phyloP scores from a whole-genome alignment of 2,888 invertebrate genomes.

The Xylophagus ater region DNA sequence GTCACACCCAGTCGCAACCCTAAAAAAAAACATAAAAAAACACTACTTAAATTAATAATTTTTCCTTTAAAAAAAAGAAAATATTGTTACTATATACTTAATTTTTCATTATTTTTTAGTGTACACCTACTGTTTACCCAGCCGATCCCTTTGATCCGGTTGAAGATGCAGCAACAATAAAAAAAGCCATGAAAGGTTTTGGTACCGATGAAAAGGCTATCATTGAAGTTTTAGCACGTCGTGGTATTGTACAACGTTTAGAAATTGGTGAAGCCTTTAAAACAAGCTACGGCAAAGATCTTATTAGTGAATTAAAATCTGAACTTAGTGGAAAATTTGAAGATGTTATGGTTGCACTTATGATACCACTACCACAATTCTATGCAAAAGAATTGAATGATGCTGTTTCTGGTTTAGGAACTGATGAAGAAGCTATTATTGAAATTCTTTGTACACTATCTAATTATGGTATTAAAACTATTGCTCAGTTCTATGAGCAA shows the following conservation, averaged over 20 bases:
- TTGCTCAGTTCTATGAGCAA: conserved; percentile 72
- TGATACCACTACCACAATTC: conserved; percentile 82
- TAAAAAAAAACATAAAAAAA: no score
- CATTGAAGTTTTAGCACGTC: conserved; percentile 76
- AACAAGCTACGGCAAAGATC: conserved; percentile 80
- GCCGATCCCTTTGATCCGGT: conserved; percentile 77
- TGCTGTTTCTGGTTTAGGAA: conserved; percentile 77
- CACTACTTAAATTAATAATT: no score
- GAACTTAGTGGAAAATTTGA: conserved; percentile 84
- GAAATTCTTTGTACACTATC: conserved; percentile 87
- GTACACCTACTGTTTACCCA: conserved; percentile 79
- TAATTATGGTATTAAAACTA: conserved; percentile 79
- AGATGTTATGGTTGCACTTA: conserved; percentile 77
- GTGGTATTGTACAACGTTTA: conserved; percentile 82
- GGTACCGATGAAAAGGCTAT: conserved; percentile 88
- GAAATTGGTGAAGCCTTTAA: conserved; percentile 87
- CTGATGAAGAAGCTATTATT: conserved; percentile 82
- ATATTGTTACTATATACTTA: no score
- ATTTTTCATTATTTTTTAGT: no score
- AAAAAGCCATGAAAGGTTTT: conserved; percentile 88
- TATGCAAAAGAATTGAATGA: conserved; percentile 83
- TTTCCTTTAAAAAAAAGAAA: no score
- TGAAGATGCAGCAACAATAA: conserved; percentile 70
- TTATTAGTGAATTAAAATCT: conserved; percentile 74
- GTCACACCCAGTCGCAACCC: no score